Conservation (phyloP, 2,113 vertebrate genomes). For the Pluvialis apricaria region DNA sequence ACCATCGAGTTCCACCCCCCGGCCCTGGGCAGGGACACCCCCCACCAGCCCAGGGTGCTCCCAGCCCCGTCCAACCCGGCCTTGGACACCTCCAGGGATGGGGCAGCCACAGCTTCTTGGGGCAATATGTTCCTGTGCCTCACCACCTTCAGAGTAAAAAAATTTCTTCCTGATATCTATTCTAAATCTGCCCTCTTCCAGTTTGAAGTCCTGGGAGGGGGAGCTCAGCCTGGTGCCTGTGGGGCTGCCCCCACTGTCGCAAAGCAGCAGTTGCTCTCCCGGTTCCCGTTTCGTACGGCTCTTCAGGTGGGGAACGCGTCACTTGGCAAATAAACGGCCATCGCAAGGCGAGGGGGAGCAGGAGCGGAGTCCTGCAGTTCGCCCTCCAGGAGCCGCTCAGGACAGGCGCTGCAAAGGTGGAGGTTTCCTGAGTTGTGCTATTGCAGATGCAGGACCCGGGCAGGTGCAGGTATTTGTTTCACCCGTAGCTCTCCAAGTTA, state of each 20-base stretch:
- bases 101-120: too few relatives aligned
- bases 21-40: too few relatives aligned
- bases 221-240: background rate
- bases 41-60: too few relatives aligned
- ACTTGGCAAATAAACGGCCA: too few relatives aligned
- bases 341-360: fast-evolving
- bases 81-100: too few relatives aligned
- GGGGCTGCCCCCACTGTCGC: background rate
- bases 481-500: fast-evolving
- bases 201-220: too few relatives aligned
- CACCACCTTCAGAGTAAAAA: too few relatives aligned
- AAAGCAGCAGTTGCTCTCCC: background rate
- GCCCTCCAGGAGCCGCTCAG: background rate
- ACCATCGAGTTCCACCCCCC: too few relatives aligned
- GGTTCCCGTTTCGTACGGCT: fast-evolving
- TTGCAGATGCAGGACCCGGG: background rate
- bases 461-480: fast-evolving
- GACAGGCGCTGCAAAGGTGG: background rate
- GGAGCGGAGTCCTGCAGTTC: background rate
- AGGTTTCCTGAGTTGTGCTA: fast-evolving
- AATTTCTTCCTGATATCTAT: too few relatives aligned
- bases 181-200: too few relatives aligned
- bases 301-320: background rate
- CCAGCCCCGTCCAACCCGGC: too few relatives aligned
- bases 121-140: too few relatives aligned